Evolutionary conservation across 1,140 invertebrate species (phyloP).

Genomic region (Augochlora pura): DNA sequence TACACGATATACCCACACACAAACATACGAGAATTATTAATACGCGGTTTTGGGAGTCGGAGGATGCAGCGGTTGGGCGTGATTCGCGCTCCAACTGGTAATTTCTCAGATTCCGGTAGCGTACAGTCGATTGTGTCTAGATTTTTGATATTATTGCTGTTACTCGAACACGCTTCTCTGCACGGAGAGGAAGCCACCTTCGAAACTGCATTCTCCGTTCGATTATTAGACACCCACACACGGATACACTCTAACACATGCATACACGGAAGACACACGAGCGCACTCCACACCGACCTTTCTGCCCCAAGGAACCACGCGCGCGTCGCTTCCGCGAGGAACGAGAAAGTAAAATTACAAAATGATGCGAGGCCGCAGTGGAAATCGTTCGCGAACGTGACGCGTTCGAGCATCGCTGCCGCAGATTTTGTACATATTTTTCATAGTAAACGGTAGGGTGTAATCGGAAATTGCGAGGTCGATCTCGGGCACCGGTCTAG

Average conservation of each 20-base stretch:
- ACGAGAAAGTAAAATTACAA: background rate
- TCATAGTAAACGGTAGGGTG: conserved; percentile 32
- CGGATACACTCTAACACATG: too few relatives aligned
- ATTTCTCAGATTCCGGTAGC: too few relatives aligned
- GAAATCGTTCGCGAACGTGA: conserved; percentile 2
- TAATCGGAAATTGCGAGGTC: conserved; percentile 19
- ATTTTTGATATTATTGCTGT: too few relatives aligned
- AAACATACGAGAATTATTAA: too few relatives aligned
- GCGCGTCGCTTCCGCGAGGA: background rate
- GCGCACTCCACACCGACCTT: background rate
- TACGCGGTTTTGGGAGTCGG: background rate
- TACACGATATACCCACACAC: background rate
- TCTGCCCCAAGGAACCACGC: background rate
- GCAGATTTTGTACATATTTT: conserved; percentile 51
- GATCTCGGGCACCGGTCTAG: background rate
- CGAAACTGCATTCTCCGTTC: too few relatives aligned
- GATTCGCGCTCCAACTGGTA: too few relatives aligned
- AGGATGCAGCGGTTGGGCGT: too few relatives aligned
- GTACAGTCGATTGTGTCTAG: too few relatives aligned
- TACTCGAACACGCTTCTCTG: too few relatives aligned
- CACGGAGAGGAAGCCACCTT: too few relatives aligned
- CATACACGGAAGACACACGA: background rate
- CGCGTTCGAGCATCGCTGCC: background rate
- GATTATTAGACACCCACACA: too few relatives aligned
- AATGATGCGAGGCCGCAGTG: background rate